A percentile compares a stretch with the other conserved stretches of the same genome.
phyloP scores from a whole-genome alignment of 2,888 invertebrate species.

The Disparrhopalites patrizii region DNA sequence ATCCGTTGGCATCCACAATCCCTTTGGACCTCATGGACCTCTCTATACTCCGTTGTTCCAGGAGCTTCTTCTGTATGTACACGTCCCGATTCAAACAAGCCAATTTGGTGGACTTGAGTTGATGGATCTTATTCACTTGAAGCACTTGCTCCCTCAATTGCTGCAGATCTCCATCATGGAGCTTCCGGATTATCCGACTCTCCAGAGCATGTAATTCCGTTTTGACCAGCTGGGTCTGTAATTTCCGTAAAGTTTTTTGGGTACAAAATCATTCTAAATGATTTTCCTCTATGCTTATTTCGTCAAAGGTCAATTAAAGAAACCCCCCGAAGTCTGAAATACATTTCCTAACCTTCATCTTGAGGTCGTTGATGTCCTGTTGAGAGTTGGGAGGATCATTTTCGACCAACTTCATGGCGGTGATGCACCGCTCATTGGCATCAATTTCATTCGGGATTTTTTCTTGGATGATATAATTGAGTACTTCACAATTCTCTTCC shows the following conservation, averaged over 20 bases:
- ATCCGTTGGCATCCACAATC: too few species aligned
- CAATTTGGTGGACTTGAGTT: conserved; percentile 4
- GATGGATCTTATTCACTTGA: conserved; percentile 1
- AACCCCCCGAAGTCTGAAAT: too few species aligned
- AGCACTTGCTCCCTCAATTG: conserved; percentile 16
- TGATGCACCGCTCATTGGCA: conserved; percentile 11
- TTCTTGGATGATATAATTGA: conserved; percentile 16
- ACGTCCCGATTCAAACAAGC: conserved; percentile 6
- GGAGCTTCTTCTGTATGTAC: neutral
- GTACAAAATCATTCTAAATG: too few species aligned
- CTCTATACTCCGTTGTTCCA: conserved; percentile 14
- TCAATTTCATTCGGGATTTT: conserved; percentile 22
- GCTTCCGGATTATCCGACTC: conserved; percentile 11
- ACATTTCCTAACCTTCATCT: conserved; percentile 8
- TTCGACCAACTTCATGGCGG: conserved; percentile 20
- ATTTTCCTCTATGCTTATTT: too few species aligned
- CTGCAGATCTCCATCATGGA: conserved; percentile 16
- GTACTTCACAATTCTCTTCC: conserved; percentile 16
- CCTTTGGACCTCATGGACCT: neutral
- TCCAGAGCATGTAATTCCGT: conserved; percentile 12
- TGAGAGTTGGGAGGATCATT: conserved; percentile 19
- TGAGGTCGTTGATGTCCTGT: conserved; percentile 6
- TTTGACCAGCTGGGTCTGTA: conserved; percentile 12
- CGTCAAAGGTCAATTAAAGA: too few species aligned
- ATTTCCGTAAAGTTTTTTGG: too few species aligned